A percentile compares a stretch with the other conserved stretches of the same genome.
phyloP scores from a whole-genome alignment of 2,113 vertebrate genomes.

The Urocolius indicus region DNA sequence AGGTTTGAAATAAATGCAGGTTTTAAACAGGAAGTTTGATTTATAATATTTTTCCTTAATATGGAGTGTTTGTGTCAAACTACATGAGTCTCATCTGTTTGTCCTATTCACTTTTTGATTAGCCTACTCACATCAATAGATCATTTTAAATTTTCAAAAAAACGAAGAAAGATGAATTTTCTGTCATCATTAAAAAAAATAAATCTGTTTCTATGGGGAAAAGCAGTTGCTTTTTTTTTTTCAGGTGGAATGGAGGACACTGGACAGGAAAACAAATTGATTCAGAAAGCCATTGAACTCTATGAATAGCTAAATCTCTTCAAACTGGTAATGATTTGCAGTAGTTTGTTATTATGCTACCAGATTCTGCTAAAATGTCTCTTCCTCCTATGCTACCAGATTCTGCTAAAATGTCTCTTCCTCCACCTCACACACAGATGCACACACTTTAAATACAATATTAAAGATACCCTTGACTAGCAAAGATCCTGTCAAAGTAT shows the following conservation, averaged over 20 bases:
- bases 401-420: neutral
- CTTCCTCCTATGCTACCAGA: neutral
- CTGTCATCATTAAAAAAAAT: neutral
- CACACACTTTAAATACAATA: neutral
- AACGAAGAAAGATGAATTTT: neutral
- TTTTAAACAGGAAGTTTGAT: neutral
- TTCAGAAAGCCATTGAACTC: neutral
- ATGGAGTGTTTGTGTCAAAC: neutral
- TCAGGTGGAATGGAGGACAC: neutral
- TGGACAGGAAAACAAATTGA: neutral
- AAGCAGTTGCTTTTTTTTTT: neutral
- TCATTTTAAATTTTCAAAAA: neutral
- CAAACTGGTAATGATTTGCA: neutral
- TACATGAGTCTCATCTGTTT: neutral
- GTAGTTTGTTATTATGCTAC: neutral
- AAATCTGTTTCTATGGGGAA: neutral
- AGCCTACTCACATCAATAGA: neutral
- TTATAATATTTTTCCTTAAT: neutral
- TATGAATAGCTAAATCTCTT: neutral
- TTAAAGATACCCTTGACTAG: conserved; percentile 16
- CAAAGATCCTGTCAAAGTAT: conserved; percentile 67
- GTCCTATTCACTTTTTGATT: neutral
- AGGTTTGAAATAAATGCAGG: neutral
- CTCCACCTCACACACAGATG: neutral
- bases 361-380: neutral